phyloP scores from a whole-genome alignment of 2,113 vertebrate genomes.

The Cairina moschata region DNA sequence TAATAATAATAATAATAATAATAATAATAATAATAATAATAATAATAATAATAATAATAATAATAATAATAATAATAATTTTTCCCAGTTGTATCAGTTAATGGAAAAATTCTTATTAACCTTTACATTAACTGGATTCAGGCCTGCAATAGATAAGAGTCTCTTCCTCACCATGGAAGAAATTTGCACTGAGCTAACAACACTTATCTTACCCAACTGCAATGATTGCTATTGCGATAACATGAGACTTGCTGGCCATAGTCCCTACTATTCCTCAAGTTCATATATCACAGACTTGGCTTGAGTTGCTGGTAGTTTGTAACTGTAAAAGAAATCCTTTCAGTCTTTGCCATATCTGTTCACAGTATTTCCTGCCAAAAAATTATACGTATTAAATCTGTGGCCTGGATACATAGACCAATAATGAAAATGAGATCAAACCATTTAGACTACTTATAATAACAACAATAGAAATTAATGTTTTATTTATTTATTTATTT shows the following conservation, averaged over 20 bases:
- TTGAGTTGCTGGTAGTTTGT: background rate
- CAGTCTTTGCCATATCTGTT: background rate
- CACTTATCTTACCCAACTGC: background rate
- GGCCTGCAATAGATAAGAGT: background rate
- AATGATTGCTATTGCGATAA: background rate
- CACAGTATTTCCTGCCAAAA: background rate
- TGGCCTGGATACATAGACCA: accelerated
- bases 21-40: no score
- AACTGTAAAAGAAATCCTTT: background rate
- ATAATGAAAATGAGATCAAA: background rate
- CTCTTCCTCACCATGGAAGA: background rate
- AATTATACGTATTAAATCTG: background rate
- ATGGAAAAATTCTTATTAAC: background rate
- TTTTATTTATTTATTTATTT: accelerated
- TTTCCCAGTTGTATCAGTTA: background rate
- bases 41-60: no score
- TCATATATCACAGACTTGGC: background rate
- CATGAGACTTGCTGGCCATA: background rate
- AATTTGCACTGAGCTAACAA: background rate
- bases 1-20: no score
- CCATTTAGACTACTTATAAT: background rate
- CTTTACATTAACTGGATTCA: background rate
- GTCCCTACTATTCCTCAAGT: background rate
- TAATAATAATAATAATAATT: no score
- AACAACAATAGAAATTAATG: background rate